These are phyloP conservation scores for Periphyllus acericola DNA, from an alignment of 2,888 invertebrate species.

Conservation along the genomic window DNA sequence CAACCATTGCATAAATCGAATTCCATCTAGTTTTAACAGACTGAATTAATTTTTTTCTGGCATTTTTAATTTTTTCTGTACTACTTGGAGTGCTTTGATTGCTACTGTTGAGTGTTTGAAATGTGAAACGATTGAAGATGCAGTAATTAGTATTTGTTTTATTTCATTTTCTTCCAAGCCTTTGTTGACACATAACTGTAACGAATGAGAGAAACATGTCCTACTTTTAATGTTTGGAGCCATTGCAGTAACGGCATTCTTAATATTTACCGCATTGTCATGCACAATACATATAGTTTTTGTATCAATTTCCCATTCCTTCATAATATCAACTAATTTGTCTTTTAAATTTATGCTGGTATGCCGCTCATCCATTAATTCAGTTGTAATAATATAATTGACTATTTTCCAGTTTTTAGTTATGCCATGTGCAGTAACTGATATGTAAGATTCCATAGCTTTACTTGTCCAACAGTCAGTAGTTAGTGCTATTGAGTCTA, in stretches of 20 bases:
- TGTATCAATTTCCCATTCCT: neutral
- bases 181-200: conserved; percentile 14
- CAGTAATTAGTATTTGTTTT: neutral
- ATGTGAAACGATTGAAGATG: conserved; percentile 4
- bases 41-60: conserved; percentile 24
- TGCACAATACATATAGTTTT: conserved; percentile 10
- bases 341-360: conserved; percentile 9
- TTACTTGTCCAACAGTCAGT: conserved; percentile 10
- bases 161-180: conserved; percentile 6
- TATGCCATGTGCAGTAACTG: conserved; percentile 7
- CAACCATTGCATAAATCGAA: conserved; percentile 13
- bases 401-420: conserved; percentile 16
- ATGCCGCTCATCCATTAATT: conserved; percentile 6
- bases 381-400: neutral
- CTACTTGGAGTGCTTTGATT: neutral
- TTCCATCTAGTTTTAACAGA: conserved; percentile 32
- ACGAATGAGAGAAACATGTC: neutral
- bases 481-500: neutral
- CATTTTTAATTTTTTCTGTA: conserved; percentile 19
- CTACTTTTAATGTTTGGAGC: neutral
- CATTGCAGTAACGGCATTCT: conserved; percentile 6
- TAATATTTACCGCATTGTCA: conserved; percentile 1
- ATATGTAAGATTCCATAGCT: conserved; percentile 12
- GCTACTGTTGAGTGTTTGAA: conserved; percentile 21
- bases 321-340: neutral